Percentiles rank a stretch among this genome's conserved stretches.
Evolutionary conservation across 2,113 vertebrate genomes (phyloP).

Genomic region (Percina caprodes): DNA sequence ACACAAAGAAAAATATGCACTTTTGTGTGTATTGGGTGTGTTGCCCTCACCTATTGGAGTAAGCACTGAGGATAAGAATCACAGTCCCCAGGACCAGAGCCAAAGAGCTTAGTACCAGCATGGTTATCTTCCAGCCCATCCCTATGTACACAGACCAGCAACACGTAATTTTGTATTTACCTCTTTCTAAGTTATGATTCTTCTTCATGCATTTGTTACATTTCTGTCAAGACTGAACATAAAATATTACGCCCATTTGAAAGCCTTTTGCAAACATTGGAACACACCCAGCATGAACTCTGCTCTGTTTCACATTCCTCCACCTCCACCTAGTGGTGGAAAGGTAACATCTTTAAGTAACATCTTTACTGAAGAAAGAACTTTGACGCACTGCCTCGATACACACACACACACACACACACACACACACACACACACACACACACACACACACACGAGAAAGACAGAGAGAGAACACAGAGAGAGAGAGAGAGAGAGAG

Average conservation of each 20-base stretch:
- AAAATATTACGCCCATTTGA: neutral
- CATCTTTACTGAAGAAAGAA: neutral
- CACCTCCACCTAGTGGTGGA: constrained; percentile 71
- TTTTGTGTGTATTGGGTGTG: neutral
- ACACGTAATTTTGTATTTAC: neutral
- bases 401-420: too few species aligned
- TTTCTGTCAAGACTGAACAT: neutral
- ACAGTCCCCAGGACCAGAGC: constrained; percentile 87
- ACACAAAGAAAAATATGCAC: neutral
- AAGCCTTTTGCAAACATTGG: constrained; percentile 10
- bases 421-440: too few species aligned
- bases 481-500: too few species aligned
- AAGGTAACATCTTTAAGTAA: neutral
- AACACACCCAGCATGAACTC: neutral
- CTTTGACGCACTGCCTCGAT: neutral
- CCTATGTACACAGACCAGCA: constrained; percentile 72
- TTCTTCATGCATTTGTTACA: neutral
- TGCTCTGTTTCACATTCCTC: constrained; percentile 17
- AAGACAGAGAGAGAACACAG: too few species aligned
- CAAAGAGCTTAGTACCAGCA: constrained; percentile 89
- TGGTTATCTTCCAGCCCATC: constrained; percentile 89
- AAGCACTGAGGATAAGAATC: constrained; percentile 87
- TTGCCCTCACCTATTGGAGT: constrained; percentile 86
- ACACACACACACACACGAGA: too few species aligned
- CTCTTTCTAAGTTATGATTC: neutral